Evolutionary conservation across 2,888 invertebrate species (phyloP).

Genomic region (Parnassius orleans): DNA sequence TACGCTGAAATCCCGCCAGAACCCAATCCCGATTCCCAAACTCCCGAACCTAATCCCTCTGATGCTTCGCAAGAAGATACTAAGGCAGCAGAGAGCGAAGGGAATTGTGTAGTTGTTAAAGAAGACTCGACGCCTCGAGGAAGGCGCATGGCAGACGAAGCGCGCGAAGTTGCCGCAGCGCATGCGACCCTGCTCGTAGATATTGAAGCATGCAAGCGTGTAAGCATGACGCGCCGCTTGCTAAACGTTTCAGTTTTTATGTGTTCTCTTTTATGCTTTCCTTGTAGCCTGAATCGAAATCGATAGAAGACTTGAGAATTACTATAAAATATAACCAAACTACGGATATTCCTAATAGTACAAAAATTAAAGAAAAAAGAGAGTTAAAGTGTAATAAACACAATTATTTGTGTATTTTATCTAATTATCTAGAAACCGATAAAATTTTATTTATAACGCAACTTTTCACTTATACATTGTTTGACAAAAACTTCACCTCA

Average conservation of each 20-base stretch:
- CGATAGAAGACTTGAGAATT: constrained; percentile 6
- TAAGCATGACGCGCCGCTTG: constrained; percentile 83
- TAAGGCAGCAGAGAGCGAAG: constrained; percentile 50
- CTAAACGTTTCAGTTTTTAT: constrained; percentile 33
- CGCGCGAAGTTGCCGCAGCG: constrained; percentile 75
- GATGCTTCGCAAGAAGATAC: constrained; percentile 58
- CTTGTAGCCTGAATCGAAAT: constrained; percentile 34
- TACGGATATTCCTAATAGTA: no score
- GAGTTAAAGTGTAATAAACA: no score
- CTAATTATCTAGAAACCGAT: no score
- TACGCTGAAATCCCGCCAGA: constrained; percentile 46
- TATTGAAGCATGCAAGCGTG: constrained; percentile 85
- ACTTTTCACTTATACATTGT: no score
- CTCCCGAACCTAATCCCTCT: constrained; percentile 45
- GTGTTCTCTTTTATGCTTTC: constrained; percentile 47
- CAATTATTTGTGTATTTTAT: no score
- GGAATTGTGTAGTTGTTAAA: constrained; percentile 73
- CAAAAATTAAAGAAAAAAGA: no score
- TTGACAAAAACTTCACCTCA: no score
- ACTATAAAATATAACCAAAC: not conserved
- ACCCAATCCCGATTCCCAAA: constrained; percentile 43
- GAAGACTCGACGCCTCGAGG: constrained; percentile 71
- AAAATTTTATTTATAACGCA: no score
- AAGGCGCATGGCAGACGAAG: constrained; percentile 71
- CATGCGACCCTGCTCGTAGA: constrained; percentile 79